phyloP scores from a whole-genome alignment of 2,888 invertebrate species.

The Spisula solida region DNA sequence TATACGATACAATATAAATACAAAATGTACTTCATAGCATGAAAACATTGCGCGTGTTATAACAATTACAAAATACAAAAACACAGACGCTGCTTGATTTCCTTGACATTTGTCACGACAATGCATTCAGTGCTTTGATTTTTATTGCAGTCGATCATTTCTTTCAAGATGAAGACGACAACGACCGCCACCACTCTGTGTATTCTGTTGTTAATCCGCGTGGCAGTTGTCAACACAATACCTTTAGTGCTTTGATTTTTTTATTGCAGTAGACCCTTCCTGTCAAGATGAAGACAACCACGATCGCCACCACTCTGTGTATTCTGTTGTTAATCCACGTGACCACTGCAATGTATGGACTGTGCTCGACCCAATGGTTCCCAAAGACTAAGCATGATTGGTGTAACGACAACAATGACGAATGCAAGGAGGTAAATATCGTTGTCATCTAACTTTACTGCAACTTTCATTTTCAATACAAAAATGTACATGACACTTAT shows the following conservation, averaged over 20 bases:
- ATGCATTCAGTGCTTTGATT: too few relatives aligned
- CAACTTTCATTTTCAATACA: too few relatives aligned
- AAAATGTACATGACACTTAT: too few relatives aligned
- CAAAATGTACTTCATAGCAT: too few relatives aligned
- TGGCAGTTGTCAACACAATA: too few relatives aligned
- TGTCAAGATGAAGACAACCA: neutral
- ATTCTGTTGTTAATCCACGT: neutral
- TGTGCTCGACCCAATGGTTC: slow-evolving; percentile 22
- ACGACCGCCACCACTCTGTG: neutral
- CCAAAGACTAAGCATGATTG: too few relatives aligned
- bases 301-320: neutral
- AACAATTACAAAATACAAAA: too few relatives aligned
- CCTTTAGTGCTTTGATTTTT: neutral
- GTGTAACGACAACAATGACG: neutral
- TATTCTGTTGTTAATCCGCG: neutral
- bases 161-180: neutral
- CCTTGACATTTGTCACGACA: too few relatives aligned
- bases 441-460: neutral
- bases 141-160: neutral
- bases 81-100: too few relatives aligned
- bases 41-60: too few relatives aligned
- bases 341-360: slow-evolving; percentile 22
- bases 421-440: neutral
- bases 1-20: too few relatives aligned
- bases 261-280: neutral